A percentile compares a stretch with the other conserved stretches of the same genome.
Conservation (phyloP, 35 echinoderm and acorn worm species). For the Hemicentrotus pulcherrimus region DNA sequence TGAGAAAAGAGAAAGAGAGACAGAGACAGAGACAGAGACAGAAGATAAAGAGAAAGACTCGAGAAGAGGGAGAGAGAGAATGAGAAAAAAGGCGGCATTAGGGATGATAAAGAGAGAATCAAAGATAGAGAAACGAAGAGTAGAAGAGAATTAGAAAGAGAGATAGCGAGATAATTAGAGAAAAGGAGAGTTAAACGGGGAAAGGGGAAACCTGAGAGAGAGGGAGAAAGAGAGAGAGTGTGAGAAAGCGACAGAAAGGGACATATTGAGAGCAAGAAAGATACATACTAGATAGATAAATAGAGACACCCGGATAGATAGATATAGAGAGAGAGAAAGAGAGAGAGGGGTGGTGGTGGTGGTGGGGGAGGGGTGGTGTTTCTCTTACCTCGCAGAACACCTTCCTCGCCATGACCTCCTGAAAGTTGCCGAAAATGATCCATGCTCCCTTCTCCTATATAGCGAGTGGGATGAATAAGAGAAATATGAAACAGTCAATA, state of each 20-base stretch:
- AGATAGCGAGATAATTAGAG: too few relatives aligned
- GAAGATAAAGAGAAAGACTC: neutral
- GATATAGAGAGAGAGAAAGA: neutral
- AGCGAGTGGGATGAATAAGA: too few relatives aligned
- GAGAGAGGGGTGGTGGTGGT: neutral
- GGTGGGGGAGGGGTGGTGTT: neutral
- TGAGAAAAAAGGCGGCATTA: neutral
- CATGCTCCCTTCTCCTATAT: constrained; percentile 62
- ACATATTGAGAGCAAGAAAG: neutral
- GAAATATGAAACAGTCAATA: too few relatives aligned
- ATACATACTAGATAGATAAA: too few relatives aligned
- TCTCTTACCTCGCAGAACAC: constrained; percentile 75
- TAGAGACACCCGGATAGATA: neutral
- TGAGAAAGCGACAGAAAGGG: neutral
- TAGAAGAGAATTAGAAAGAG: too few relatives aligned
- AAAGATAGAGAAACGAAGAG: neutral
- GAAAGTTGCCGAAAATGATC: constrained; percentile 82
- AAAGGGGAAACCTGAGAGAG: too few relatives aligned
- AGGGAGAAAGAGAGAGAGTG: too few relatives aligned
- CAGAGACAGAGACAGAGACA: neutral
- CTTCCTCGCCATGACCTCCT: constrained; percentile 73
- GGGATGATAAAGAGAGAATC: neutral
- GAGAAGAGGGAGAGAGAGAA: neutral
- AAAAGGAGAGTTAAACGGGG: too few relatives aligned
- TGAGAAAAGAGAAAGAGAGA: neutral